Evolutionary conservation across 2,113 vertebrate species (phyloP).

Genomic region (Chascanopsetta lugubris): DNA sequence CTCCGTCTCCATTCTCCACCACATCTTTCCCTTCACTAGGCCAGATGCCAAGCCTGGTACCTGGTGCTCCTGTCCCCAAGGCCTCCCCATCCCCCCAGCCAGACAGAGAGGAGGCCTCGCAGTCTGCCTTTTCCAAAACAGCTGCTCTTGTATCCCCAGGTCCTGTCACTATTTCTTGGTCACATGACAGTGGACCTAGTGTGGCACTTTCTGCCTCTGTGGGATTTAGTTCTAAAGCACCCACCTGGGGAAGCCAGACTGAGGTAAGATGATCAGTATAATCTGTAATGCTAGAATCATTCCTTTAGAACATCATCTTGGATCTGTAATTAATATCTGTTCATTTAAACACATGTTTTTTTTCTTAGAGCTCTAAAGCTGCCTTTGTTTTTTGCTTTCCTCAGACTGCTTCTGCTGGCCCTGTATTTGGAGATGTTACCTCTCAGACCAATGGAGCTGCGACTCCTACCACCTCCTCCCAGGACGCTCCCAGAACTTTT

Average conservation of each 20-base stretch:
- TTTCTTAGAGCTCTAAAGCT: slow-evolving; percentile 86
- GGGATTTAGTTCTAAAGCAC: slow-evolving; percentile 83
- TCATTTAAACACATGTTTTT: slow-evolving; percentile 2
- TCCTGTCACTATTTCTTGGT: slow-evolving; percentile 83
- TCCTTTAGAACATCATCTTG: background rate
- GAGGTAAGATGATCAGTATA: slow-evolving; percentile 86
- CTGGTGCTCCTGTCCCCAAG: slow-evolving; percentile 82
- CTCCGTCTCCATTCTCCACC: slow-evolving; percentile 82
- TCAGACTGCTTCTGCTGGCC: slow-evolving; percentile 77
- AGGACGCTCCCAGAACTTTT: slow-evolving; percentile 85
- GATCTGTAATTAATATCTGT: background rate
- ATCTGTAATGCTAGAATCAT: background rate
- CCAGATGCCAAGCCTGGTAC: slow-evolving; percentile 83
- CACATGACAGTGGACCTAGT: slow-evolving; percentile 79
- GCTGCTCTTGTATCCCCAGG: slow-evolving; percentile 83
- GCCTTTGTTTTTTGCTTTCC: slow-evolving; percentile 82
- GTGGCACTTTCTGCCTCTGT: slow-evolving; percentile 77
- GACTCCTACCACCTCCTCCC: slow-evolving; percentile 78
- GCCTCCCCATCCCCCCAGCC: slow-evolving; percentile 78
- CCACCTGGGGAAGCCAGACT: slow-evolving; percentile 80
- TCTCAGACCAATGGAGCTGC: slow-evolving; percentile 88
- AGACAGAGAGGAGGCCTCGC: slow-evolving; percentile 83
- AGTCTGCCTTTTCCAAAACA: slow-evolving; percentile 81
- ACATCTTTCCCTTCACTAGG: slow-evolving; percentile 88
- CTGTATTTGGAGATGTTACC: slow-evolving; percentile 86